Conservation (phyloP, 1,140 invertebrate species). For the Neelides sp. region DNA sequence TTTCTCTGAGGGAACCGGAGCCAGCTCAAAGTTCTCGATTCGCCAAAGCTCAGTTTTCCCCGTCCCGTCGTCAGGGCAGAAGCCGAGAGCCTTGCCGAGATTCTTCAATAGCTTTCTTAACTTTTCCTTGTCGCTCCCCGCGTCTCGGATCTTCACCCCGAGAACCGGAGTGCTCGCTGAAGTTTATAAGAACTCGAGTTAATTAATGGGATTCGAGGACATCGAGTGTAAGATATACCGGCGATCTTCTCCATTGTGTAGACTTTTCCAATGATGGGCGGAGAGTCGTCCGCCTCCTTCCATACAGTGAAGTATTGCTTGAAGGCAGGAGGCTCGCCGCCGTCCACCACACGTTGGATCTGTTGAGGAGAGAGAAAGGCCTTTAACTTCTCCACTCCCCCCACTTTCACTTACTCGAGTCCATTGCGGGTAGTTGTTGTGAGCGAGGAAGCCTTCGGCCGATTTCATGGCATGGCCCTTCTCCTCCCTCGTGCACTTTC, state of each 20-base stretch:
- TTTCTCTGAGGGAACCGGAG: constrained; percentile 42
- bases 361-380: constrained; percentile 24
- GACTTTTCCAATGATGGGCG: constrained; percentile 34
- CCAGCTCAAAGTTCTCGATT: constrained; percentile 46
- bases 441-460: constrained; percentile 54
- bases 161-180: constrained; percentile 15
- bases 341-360: constrained; percentile 52
- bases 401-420: constrained; percentile 44
- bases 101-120: constrained; percentile 25
- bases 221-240: no score
- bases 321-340: constrained; percentile 58
- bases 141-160: constrained; percentile 11
- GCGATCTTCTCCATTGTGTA: constrained; percentile 34
- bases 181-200: no score
- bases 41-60: constrained; percentile 42
- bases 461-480: constrained; percentile 61
- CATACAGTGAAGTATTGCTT: constrained; percentile 65
- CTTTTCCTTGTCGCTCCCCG: constrained; percentile 10
- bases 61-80: constrained; percentile 57
- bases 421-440: constrained; percentile 61
- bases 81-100: constrained; percentile 44
- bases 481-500: constrained; percentile 58
- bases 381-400: background rate
- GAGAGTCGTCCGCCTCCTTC: constrained; percentile 48
- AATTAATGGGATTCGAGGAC: no score